phyloP scores from a whole-genome alignment of 2,797 vertebrate genomes.

The Sebastes vulpes region DNA sequence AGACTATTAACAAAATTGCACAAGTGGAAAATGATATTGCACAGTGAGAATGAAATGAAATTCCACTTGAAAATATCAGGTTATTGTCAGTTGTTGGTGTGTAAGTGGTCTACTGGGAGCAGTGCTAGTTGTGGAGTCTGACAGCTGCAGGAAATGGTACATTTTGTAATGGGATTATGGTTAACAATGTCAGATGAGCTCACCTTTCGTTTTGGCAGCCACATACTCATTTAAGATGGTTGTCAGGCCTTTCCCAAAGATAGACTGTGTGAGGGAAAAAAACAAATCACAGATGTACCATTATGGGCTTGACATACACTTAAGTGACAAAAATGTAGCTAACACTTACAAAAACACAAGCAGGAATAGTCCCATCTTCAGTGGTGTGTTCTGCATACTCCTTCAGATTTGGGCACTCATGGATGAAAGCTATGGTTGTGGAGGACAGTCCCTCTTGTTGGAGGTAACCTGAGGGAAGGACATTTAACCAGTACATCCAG shows the following conservation, averaged over 20 bases:
- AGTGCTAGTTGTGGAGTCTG: too few relatives aligned
- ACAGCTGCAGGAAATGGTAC: too few relatives aligned
- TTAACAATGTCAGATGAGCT: conserved; percentile 22
- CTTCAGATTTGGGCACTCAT: conserved; percentile 95
- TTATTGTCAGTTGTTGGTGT: too few relatives aligned
- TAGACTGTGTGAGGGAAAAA: conserved; percentile 85
- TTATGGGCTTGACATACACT: background rate
- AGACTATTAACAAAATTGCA: too few relatives aligned
- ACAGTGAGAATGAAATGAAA: too few relatives aligned
- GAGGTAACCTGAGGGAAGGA: conserved; percentile 89
- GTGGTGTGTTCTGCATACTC: conserved; percentile 96
- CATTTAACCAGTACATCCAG: background rate
- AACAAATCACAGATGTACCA: background rate
- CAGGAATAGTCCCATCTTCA: conserved; percentile 93
- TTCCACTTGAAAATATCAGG: too few relatives aligned
- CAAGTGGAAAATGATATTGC: too few relatives aligned
- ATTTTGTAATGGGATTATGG: background rate
- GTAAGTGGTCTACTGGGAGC: too few relatives aligned
- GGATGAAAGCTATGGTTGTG: conserved; percentile 93
- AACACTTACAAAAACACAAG: conserved; percentile 95
- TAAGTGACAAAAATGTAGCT: too few relatives aligned
- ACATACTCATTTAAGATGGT: conserved; percentile 97
- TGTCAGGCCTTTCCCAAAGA: conserved; percentile 96
- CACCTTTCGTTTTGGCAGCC: conserved; percentile 95
- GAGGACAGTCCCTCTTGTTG: conserved; percentile 94